These are phyloP conservation scores for Stomatorhinus ivindoensis DNA, from an alignment of 2,113 vertebrate genomes.

Conservation along the genomic window DNA sequence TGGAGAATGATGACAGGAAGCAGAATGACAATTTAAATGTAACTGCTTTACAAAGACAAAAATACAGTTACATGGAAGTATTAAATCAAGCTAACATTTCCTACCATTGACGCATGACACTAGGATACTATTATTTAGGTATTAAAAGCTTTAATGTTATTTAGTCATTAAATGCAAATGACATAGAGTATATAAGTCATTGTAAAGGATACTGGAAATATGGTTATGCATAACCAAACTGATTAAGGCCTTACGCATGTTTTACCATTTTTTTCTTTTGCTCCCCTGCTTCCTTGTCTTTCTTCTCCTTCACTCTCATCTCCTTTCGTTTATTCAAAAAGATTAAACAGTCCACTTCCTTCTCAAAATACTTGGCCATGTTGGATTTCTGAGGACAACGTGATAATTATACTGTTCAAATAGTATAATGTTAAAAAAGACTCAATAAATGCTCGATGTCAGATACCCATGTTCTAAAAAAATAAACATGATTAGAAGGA, in stretches of 20 bases:
- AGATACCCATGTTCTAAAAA: not conserved
- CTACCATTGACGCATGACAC: not conserved
- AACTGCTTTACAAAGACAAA: not conserved
- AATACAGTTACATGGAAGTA: not conserved
- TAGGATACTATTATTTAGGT: not conserved
- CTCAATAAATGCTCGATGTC: not conserved
- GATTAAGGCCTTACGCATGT: not conserved
- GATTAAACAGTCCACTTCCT: constrained; percentile 65
- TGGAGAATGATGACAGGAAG: not conserved
- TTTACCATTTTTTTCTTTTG: constrained; percentile 57
- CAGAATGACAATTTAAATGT: not conserved
- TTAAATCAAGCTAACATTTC: not conserved
- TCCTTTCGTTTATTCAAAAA: constrained; percentile 54
- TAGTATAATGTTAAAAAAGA: not conserved
- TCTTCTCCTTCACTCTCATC: constrained; percentile 48
- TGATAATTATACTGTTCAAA: not conserved
- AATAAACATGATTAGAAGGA: not conserved
- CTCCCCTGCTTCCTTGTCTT: constrained; percentile 40
- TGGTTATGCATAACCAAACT: not conserved
- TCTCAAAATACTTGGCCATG: constrained; percentile 66
- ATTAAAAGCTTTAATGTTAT: not conserved
- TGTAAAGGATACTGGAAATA: not conserved
- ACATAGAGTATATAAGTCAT: not conserved
- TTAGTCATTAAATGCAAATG: not conserved
- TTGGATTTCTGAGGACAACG: constrained; percentile 52